These are phyloP conservation scores for Callyntrura sp. DNA, from an alignment of 2,888 invertebrate species.

Conservation along the genomic window DNA sequence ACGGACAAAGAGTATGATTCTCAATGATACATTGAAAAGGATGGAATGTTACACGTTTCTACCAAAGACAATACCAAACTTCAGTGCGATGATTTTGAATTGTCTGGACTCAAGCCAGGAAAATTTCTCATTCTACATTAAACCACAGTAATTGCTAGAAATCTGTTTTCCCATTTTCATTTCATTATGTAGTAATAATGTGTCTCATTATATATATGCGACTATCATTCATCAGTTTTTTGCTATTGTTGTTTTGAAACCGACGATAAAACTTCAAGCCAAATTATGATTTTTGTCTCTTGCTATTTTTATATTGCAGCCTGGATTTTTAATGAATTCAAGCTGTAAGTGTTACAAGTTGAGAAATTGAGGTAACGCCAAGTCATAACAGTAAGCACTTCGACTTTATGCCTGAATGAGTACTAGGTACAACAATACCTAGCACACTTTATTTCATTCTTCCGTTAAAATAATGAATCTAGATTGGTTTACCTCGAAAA, in stretches of 20 bases:
- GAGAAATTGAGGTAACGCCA: too few relatives aligned
- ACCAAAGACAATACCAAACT: neutral
- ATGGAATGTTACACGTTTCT: neutral
- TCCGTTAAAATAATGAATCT: too few relatives aligned
- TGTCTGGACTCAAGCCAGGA: slow-evolving; percentile 32
- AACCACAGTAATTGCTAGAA: neutral
- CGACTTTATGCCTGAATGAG: too few relatives aligned
- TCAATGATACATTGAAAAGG: neutral
- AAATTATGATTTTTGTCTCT: neutral
- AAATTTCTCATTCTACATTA: neutral
- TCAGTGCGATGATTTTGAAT: neutral
- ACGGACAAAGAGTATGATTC: slow-evolving; percentile 36
- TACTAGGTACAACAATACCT: too few relatives aligned
- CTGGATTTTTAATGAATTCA: neutral
- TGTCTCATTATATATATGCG: neutral
- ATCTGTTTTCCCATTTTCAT: slow-evolving; percentile 6
- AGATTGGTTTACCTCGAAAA: too few relatives aligned
- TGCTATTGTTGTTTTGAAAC: neutral
- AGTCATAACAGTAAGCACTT: too few relatives aligned
- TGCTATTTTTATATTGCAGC: neutral
- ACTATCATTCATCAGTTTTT: neutral
- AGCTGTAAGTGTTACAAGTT: too few relatives aligned
- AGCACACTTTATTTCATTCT: too few relatives aligned
- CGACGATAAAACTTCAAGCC: neutral
- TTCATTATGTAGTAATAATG: neutral